Conservation (phyloP, 2,113 vertebrate genomes). For the Agelaius phoeniceus region DNA sequence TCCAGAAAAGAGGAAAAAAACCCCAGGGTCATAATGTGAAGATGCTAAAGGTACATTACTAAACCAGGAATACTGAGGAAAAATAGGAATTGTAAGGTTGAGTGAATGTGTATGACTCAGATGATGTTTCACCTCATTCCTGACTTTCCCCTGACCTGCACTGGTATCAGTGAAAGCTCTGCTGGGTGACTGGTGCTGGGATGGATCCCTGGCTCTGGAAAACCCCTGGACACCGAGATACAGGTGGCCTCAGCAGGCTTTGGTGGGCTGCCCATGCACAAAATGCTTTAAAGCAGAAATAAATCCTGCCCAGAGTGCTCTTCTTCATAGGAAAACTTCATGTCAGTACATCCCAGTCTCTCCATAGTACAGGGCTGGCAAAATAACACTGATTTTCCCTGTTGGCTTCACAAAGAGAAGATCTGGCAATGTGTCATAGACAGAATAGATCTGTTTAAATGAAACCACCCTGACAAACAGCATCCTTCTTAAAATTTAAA, state of each 20-base stretch:
- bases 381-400: neutral
- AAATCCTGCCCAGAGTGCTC: neutral
- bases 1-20: neutral
- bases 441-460: conserved; percentile 20
- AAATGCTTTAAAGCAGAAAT: neutral
- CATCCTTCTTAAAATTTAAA: conserved; percentile 31
- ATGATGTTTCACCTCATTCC: neutral
- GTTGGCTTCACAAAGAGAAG: neutral
- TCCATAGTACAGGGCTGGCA: neutral
- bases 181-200: neutral
- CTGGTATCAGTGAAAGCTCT: neutral
- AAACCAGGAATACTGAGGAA: neutral
- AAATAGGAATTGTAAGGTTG: neutral
- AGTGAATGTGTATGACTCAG: neutral
- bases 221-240: neutral
- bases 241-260: neutral
- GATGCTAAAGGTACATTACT: neutral
- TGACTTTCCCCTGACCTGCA: neutral
- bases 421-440: neutral
- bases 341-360: neutral
- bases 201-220: neutral
- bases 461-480: neutral
- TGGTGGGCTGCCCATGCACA: fast-evolving
- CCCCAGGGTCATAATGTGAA: neutral
- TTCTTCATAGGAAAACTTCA: neutral